Evolutionary conservation across 2,797 vertebrate species (phyloP).

Genomic region (Falco cherrug): DNA sequence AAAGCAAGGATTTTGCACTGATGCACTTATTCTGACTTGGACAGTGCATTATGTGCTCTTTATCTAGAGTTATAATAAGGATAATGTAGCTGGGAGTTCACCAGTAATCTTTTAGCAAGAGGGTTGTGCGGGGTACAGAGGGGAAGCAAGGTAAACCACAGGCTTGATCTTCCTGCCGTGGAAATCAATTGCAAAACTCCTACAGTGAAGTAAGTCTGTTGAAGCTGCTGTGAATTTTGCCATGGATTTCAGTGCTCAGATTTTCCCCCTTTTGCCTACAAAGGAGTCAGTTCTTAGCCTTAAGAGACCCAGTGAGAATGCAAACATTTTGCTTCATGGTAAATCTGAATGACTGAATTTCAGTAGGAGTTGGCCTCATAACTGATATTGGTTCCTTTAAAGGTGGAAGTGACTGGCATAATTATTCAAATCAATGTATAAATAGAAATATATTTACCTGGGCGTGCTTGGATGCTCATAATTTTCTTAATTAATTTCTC

Average conservation of each 20-base stretch:
- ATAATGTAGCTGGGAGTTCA: background rate
- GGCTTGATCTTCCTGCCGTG: background rate
- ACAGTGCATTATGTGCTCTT: background rate
- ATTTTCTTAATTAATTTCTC: slow-evolving; percentile 33
- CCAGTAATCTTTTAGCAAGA: background rate
- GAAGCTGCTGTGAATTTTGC: background rate
- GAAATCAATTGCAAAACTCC: slow-evolving; percentile 16
- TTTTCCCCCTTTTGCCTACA: slow-evolving; percentile 17
- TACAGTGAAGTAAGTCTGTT: background rate
- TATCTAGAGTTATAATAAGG: background rate
- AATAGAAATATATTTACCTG: background rate
- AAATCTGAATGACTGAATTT: slow-evolving; percentile 12
- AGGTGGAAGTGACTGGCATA: background rate
- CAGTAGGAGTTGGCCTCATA: background rate
- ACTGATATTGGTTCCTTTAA: slow-evolving; percentile 1
- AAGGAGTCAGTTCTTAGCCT: background rate
- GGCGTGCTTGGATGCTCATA: background rate
- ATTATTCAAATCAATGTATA: background rate
- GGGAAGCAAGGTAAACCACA: background rate
- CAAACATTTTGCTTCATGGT: slow-evolving; percentile 5
- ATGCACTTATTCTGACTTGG: background rate
- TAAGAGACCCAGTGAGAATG: background rate
- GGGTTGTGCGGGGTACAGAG: background rate
- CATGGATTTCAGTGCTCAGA: background rate
- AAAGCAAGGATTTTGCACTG: background rate